Evolutionary conservation across 2,888 invertebrate species (phyloP), one percentile per base, ranked within the genome.

Genomic region (Oscheius sp.): DNA sequence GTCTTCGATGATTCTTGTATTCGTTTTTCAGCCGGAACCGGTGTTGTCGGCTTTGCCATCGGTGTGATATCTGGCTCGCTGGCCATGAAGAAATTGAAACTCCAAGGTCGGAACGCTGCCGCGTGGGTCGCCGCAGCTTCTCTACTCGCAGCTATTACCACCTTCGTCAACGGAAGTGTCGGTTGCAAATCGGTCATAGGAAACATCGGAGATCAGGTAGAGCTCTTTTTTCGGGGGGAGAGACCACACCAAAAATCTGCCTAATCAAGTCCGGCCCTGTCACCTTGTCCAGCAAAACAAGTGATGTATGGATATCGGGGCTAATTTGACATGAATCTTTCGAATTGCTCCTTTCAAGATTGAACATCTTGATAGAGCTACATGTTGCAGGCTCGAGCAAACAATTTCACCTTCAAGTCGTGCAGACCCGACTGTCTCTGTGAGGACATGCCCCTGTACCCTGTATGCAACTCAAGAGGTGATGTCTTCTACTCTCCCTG

Each of bases 401-500:
- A 74, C 35, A 74, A 79, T 57, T 81, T 80, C 77, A 80, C 82
- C 35, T 84, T 86, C 71, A 74, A 77, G n/a, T 73, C 80, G 7
- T 90, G 90, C 78, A 86, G 89, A 74, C 58, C 65, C 5, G 86
- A 84, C 53, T 90, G 90, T 80, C 77, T 80, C 37, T 90, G 90
- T 75, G 86, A 87, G 1, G 81, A 84, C 0, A 79, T 84, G 47
- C 88, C 87, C 1, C 82, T 89, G 62, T 90, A 89, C 79, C 90
- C 90, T 0, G 87, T 90, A 2, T 90, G 90, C 80, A 85, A 85
- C 68, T 47, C 42, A 60, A 80, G 76, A 63, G 86, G 88, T 33
- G 77, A 80, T 4, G 85, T 88, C 3, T 90, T 86, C 76, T 90
- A 89, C 74, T 89, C 89, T 0, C 90, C 90, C 0, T 90, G 90